Evolutionary conservation across 2,797 vertebrate genomes (phyloP), one percentile per base, ranked within the genome.

Genomic region (Iguana delicatissima): DNA sequence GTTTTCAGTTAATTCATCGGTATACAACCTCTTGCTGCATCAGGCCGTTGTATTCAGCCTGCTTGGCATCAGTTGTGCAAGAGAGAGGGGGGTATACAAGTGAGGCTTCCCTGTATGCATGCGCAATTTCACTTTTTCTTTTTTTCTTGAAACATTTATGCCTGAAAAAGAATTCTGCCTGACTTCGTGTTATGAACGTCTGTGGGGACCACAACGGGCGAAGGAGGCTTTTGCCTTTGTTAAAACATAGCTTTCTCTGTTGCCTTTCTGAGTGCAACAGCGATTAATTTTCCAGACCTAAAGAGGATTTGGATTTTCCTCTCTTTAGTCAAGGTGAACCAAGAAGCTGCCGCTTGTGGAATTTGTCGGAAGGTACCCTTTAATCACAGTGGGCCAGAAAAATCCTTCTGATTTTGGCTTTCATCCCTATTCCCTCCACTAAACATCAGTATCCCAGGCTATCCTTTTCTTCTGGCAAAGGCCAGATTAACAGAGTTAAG

Each of bases 331-430:
- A 50, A 88, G 12, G 64, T 87, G 64, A 32, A 79, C 46, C 90
- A 83, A 81, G 86, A 92, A 92, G 93, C 62, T 87, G 73, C 57
- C 89, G 88, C 62, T 59, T 91, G 85, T 86, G 77, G 90, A 88
- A 62, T 16, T 74, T 59, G 73, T 93, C 82, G 91, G 42, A 2
- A 90, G 57, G 84, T 0, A 0, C 24, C 92, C 62, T 83, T 94
- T 91, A 92, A 92, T 94, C 91, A 94, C 76, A 55, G 46, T 73
- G 3, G 32, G 50, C 91, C 89, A 29, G 77, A 74, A 26, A 74
- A 89, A 73, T 91, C 32, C 84, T 93, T 94, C 92, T 62, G 52
- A 77, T n/a, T 46, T 0, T 0, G 6, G 9, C 1, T 1, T 26
- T 20, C 12, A 7, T 20, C n/a, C 57, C 38, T 29, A 32, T 2